Percentiles rank a stretch among this genome's conserved stretches.
Conservation (phyloP, 2,113 vertebrate species). For the Porphyrio hochstetteri region DNA sequence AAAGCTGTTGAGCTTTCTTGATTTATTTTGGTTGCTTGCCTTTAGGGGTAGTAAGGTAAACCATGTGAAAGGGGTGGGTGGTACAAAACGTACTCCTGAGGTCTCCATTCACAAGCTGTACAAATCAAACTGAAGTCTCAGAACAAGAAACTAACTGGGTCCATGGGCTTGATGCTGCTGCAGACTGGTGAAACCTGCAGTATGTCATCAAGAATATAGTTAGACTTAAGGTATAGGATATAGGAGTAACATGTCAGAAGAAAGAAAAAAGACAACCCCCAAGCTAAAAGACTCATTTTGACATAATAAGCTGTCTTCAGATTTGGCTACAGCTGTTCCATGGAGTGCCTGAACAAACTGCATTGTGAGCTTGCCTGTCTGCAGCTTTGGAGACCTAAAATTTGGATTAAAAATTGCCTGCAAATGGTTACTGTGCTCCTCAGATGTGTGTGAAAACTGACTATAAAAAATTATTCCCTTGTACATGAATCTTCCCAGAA, state of each 20-base stretch:
- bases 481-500: background rate
- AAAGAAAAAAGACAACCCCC: background rate
- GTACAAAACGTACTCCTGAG: background rate
- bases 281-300: background rate
- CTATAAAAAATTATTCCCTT: background rate
- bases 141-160: background rate
- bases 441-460: background rate
- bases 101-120: background rate
- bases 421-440: background rate
- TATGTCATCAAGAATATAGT: background rate
- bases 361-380: background rate
- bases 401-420: background rate
- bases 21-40: background rate
- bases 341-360: background rate
- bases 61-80: background rate
- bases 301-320: background rate
- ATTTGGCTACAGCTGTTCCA: background rate
- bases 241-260: fast-evolving
- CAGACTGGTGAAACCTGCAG: background rate
- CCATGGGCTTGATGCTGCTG: background rate
- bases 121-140: background rate
- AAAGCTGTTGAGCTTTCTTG: background rate
- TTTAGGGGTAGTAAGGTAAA: background rate
- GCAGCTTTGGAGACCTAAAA: background rate
- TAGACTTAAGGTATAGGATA: background rate